Base-by-base conservation (phyloP, 2,888 invertebrate species). In the Mongoloraphidia duomilia region DNA sequence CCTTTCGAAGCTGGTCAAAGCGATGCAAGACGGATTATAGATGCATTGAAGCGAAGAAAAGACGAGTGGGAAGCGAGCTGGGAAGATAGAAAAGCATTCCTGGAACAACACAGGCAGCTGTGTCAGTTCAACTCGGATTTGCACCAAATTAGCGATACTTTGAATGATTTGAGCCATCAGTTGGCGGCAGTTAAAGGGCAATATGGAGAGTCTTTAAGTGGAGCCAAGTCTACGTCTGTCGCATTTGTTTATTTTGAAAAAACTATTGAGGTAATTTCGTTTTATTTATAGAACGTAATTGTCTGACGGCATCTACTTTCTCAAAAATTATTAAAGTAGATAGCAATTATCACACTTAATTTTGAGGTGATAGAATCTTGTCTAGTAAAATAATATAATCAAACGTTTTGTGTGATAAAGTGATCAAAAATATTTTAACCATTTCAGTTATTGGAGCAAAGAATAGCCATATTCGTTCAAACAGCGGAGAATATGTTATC, bases 191-290 rank as follows among this genome's bases (percentile, higher is more conserved):
- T 80, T 55, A 74, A 76, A 58, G 80, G 77, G 49, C 79, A 82
- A 65, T 82, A 77, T 64, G 82, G 84, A 34, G 84, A 84, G 61
- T 84, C 83, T 55, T 68, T 83, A 55, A 72, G 77, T 8, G 76
- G 80, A 37, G 83, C 84, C 8, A 79, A 78, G 63, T 76, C 81
- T 47, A 80, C 81, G 41, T 80, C 82, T 8, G 68, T 77, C 55
- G 79, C 83, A 35, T 88, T 86, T 62, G 74, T 75, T 53, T 79
- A 82, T 59, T 85, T 88, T 63, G 84, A 88, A 67, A 79, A 79
- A 64, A 84, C 84, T 47, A 78, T 87, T 55, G 76, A 82, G 72
- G 85, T 87, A 68, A 68, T 68, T 65, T 49, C 9, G 13, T 37
- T 46, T 44, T 45, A 38, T 44, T 43, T 34, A 1, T 11, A 12